phyloP scores from a whole-genome alignment of 2,888 invertebrate species.

The Osmoderma eremita region DNA sequence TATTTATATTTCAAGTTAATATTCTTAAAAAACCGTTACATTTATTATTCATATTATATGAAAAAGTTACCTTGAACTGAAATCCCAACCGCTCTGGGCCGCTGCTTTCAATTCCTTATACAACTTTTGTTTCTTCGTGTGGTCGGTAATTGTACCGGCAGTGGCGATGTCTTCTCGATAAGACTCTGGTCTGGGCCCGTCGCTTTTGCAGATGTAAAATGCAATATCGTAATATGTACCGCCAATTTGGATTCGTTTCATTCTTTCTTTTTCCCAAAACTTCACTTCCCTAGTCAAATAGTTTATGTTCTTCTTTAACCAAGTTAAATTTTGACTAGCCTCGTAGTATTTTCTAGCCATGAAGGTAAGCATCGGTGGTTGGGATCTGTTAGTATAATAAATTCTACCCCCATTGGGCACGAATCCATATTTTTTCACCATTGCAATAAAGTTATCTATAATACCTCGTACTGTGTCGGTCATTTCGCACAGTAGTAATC shows the following conservation, averaged over 20 bases:
- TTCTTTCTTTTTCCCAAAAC: slow-evolving; percentile 71
- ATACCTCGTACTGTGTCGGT: slow-evolving; percentile 70
- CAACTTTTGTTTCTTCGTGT: slow-evolving; percentile 54
- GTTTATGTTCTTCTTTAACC: slow-evolving; percentile 69
- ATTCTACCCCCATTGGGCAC: slow-evolving; percentile 86
- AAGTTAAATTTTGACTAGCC: slow-evolving; percentile 71
- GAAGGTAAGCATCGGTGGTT: slow-evolving; percentile 75
- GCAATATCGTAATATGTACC: slow-evolving; percentile 67
- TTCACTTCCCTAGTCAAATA: slow-evolving; percentile 72
- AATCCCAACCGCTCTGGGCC: slow-evolving; percentile 91
- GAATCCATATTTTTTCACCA: slow-evolving; percentile 74
- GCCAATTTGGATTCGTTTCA: slow-evolving; percentile 65
- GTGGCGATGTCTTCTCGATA: slow-evolving; percentile 73
- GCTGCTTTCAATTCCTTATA: slow-evolving; percentile 59
- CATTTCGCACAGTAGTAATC: slow-evolving; percentile 82
- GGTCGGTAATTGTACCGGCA: slow-evolving; percentile 51
- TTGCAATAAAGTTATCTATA: slow-evolving; percentile 76
- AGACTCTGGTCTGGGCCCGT: slow-evolving; percentile 78
- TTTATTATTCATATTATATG: neutral
- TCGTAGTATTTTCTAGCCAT: slow-evolving; percentile 77
- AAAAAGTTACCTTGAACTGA: slow-evolving; percentile 69
- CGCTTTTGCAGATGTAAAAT: slow-evolving; percentile 70
- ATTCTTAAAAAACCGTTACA: too few relatives aligned
- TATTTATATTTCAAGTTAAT: too few relatives aligned
- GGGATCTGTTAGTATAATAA: slow-evolving; percentile 78